Conservation (phyloP, 2,113 vertebrate species). For the Rostratula benghalensis region DNA sequence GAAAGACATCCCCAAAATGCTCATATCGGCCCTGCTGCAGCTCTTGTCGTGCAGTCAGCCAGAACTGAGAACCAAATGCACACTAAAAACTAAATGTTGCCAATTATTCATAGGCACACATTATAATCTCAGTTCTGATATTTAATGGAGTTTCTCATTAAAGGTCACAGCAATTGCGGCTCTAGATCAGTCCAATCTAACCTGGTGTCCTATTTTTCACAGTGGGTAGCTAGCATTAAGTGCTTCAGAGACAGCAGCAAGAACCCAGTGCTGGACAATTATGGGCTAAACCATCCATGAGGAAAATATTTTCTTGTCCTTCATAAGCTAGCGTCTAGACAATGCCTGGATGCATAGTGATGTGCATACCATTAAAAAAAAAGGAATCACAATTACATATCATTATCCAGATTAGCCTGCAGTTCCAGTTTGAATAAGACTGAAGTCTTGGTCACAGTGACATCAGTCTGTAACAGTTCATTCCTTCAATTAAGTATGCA, state of each 20-base stretch:
- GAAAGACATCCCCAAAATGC: background rate
- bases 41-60: background rate
- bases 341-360: accelerated
- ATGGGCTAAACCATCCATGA: background rate
- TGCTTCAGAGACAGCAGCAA: background rate
- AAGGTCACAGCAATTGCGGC: background rate
- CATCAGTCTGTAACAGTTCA: background rate
- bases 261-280: background rate
- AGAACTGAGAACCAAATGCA: background rate
- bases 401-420: background rate
- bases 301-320: background rate
- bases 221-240: background rate
- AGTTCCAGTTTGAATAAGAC: background rate
- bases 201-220: background rate
- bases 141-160: background rate
- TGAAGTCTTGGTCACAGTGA: background rate
- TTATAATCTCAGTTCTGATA: background rate
- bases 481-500: background rate
- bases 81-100: background rate
- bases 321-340: background rate
- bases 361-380: background rate
- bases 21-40: background rate
- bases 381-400: background rate
- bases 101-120: background rate
- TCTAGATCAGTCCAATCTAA: background rate